Evolutionary conservation across 2,888 invertebrate genomes (phyloP), one percentile per base, ranked within the genome.

Genomic region (Folsomia candida): DNA sequence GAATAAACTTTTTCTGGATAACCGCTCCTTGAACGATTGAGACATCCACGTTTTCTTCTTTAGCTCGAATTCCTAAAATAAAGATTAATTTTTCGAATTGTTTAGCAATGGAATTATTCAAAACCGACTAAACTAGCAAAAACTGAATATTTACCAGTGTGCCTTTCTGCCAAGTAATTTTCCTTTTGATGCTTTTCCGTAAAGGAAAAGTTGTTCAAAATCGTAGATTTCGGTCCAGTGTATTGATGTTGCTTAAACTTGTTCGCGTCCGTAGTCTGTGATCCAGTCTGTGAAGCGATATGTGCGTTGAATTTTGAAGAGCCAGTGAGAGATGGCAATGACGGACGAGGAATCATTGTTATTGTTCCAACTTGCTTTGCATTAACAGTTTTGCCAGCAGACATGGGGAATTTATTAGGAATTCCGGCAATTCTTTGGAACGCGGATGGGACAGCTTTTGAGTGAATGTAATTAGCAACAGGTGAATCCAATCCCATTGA

Each of bases 401-500:
- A n/a, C 20, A 26, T 20, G 28, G 24, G 47, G 6, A 24, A 51
- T 64, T 20, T 51, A 47, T 61, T 66, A 20, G 57, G 61, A 22
- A 68, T 58, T 47, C 62, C 54, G 27, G 61, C 66, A 27, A 67
- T 63, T 22, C 73, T 20, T 18, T 51, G 67, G 63, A 74, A 74
- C 24, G 47, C 68, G 11, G 71, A 67, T 11, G 77, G 77, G 0
- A 67, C 66, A 27, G 77, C 74, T 9, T 72, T 68, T 1, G 75
- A 72, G 29, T 75, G 65, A 65, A 77, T 77, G 61, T 77, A 77
- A 26, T 74, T 64, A 3, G 75, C 75, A 24, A 77, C 77, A 6
- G 75, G 75, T 0, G 75, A 75, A 2, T 37, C 27, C 18, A 75
- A 60, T 0, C 72, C 70, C 11, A 69, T 27, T 2, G 72, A 61